Evolutionary conservation across 2,888 invertebrate genomes (phyloP).

Genomic region (Drepanosiphum platanoidis): DNA sequence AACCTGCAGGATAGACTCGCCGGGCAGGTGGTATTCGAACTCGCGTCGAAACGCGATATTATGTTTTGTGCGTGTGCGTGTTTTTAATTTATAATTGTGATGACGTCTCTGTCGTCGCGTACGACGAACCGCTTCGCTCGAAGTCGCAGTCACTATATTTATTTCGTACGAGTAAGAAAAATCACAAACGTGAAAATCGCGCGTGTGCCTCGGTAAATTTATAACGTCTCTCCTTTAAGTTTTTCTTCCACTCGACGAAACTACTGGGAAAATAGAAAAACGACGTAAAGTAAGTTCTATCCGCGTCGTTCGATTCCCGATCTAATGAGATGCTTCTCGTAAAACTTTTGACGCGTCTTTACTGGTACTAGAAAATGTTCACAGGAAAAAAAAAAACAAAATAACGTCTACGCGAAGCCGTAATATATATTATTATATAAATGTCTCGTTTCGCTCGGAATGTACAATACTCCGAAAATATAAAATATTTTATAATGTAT

Average conservation of each 20-base stretch:
- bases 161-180: too few relatives aligned
- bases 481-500: not conserved
- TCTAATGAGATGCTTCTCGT: not conserved
- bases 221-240: not conserved
- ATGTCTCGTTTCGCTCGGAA: not conserved
- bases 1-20: too few relatives aligned
- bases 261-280: not conserved
- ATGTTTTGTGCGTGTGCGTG: too few relatives aligned
- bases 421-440: too few relatives aligned
- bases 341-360: not conserved
- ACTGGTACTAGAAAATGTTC: not conserved
- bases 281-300: not conserved
- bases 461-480: not conserved
- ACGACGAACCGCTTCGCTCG: too few relatives aligned
- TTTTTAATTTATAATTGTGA: too few relatives aligned
- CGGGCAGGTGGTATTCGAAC: too few relatives aligned
- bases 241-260: not conserved
- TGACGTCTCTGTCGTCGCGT: too few relatives aligned
- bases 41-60: too few relatives aligned
- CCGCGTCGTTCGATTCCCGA: not conserved
- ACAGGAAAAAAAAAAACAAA: not conserved
- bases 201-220: not conserved
- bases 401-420: not conserved
- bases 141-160: too few relatives aligned
- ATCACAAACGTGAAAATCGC: too few relatives aligned